These are phyloP conservation scores for Pangasius larnaudii DNA, from an alignment of 2,797 vertebrate species.

Conservation along the genomic window DNA sequence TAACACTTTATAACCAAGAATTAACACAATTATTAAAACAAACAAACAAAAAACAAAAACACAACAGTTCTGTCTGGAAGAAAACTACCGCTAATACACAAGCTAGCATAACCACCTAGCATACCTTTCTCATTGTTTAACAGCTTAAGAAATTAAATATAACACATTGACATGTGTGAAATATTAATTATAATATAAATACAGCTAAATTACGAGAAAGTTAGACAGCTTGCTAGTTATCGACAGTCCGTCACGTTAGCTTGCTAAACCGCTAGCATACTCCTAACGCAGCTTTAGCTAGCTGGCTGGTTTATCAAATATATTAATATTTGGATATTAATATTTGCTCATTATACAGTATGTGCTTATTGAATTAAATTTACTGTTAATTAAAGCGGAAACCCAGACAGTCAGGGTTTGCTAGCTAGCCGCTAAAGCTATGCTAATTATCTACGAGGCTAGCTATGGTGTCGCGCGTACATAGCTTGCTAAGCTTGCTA, in stretches of 20 bases:
- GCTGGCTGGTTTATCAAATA: neutral
- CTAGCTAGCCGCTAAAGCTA: neutral
- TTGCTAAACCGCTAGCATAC: constrained; percentile 2
- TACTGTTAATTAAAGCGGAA: neutral
- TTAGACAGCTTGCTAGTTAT: neutral
- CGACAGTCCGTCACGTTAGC: neutral
- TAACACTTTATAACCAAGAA: neutral
- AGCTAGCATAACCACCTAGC: neutral
- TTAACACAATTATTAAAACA: neutral
- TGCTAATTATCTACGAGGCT: neutral
- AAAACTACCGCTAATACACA: neutral
- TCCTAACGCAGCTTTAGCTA: neutral
- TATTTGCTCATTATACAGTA: too few species aligned
- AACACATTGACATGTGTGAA: neutral
- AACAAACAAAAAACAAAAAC: neutral
- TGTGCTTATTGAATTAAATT: neutral
- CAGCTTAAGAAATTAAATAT: neutral
- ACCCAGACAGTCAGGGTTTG: neutral
- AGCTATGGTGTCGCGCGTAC: neutral
- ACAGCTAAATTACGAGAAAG: neutral
- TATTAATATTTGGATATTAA: too few species aligned
- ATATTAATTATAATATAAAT: neutral
- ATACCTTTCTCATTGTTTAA: neutral
- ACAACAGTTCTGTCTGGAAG: too few species aligned
- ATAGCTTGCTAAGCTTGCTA: neutral